phyloP scores from a whole-genome alignment of 2,113 vertebrate species.

The Pseudopodoces humilis region DNA sequence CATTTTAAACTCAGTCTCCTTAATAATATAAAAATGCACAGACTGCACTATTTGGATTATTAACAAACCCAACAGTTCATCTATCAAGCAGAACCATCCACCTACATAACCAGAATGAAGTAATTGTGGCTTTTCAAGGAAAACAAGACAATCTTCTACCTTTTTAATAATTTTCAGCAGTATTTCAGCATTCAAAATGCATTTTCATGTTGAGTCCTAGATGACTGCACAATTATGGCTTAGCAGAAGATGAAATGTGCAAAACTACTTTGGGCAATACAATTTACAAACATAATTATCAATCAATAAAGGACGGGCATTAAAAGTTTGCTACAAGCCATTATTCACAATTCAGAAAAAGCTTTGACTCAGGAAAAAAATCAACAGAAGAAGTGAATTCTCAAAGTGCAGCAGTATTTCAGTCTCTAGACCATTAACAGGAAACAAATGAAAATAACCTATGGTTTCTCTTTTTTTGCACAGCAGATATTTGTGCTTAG shows the following conservation, averaged over 20 bases:
- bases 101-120: not conserved
- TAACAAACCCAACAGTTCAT: not conserved
- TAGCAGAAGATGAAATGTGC: not conserved
- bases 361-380: not conserved
- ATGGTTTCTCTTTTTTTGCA: not conserved
- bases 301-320: not conserved
- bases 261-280: not conserved
- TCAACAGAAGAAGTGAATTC: not conserved
- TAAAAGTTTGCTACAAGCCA: not conserved
- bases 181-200: not conserved
- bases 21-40: not conserved
- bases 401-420: not conserved
- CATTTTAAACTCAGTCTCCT: not conserved
- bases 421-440: not conserved
- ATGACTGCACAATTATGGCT: not conserved
- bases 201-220: not conserved
- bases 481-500: not conserved
- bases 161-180: not conserved
- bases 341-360: constrained; percentile 4
- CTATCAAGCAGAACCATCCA: not conserved
- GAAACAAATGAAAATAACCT: not conserved
- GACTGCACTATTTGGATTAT: not conserved
- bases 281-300: constrained; percentile 4
- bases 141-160: not conserved
- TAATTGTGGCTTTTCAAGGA: constrained; percentile 6